A percentile compares a stretch with the other conserved stretches of the same genome.
These are phyloP conservation scores for Etia nguti DNA, from an alignment of 2,113 vertebrate genomes.

Conservation along the genomic window DNA sequence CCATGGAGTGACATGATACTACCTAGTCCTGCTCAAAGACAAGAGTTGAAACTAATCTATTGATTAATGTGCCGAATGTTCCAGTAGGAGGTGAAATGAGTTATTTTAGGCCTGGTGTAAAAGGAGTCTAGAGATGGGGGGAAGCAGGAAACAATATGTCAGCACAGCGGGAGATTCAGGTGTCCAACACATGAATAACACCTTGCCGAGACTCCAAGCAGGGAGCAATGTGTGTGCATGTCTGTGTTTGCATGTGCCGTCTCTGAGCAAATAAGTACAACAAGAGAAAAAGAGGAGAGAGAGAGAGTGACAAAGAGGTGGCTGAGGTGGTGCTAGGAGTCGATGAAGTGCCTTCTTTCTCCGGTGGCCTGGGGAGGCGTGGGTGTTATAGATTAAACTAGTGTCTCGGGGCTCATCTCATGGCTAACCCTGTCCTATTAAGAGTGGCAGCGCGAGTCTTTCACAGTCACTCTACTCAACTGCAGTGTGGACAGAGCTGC, in stretches of 20 bases:
- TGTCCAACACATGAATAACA: constrained; percentile 18
- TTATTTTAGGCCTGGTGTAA: constrained; percentile 55
- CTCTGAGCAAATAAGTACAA: background rate
- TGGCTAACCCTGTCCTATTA: constrained; percentile 53
- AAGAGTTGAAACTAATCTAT: constrained; percentile 48
- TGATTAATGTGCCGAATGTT: constrained; percentile 53
- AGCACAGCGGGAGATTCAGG: constrained; percentile 43
- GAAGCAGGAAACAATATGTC: constrained; percentile 41
- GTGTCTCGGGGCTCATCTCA: constrained; percentile 51
- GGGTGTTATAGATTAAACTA: constrained; percentile 64
- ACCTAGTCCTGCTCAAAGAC: constrained; percentile 1
- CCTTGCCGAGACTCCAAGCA: constrained; percentile 5
- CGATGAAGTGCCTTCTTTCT: constrained; percentile 36
- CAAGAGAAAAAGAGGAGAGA: background rate
- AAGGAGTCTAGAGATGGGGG: constrained; percentile 6
- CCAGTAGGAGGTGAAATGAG: constrained; percentile 49
- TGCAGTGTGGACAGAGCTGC: constrained; percentile 42
- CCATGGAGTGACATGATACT: background rate
- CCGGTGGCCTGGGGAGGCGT: constrained; percentile 35
- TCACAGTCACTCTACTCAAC: constrained; percentile 42
- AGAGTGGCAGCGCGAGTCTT: constrained; percentile 49
- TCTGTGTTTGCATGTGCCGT: background rate
- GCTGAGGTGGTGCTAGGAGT: constrained; percentile 16
- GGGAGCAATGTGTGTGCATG: background rate
- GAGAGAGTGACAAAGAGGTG: constrained; percentile 14